Percentiles rank a stretch among this genome's conserved stretches.
phyloP scores from a whole-genome alignment of 2,797 vertebrate species.

The Chaenodraco wilsoni region DNA sequence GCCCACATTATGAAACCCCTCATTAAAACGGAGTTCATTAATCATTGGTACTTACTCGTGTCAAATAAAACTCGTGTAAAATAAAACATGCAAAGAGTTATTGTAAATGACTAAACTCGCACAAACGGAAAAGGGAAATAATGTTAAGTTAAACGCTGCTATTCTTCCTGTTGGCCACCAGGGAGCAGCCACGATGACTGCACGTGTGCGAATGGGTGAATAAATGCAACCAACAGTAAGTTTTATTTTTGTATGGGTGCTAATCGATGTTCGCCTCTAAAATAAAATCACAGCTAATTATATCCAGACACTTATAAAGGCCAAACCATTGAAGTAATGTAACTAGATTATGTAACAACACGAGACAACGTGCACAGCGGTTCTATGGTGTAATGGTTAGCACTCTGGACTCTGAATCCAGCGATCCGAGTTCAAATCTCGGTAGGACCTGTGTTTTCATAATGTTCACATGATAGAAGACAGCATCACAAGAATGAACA shows the following conservation, averaged over 20 bases:
- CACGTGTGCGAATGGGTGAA: not conserved
- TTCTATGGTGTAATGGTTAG: slow-evolving; percentile 70
- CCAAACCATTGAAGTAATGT: too few relatives aligned
- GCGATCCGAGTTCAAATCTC: slow-evolving; percentile 70
- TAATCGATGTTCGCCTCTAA: not conserved
- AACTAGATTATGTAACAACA: too few relatives aligned
- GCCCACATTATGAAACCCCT: not conserved
- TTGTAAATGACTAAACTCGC: not conserved
- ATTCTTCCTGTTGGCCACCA: not conserved
- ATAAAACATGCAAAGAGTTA: not conserved
- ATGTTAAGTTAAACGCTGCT: not conserved
- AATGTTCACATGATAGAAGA: too few relatives aligned
- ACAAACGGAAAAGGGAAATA: not conserved
- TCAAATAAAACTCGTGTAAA: slow-evolving; percentile 2
- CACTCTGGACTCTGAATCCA: slow-evolving; percentile 72
- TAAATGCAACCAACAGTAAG: not conserved
- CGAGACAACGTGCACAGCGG: rapidly evolving
- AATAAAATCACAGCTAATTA: not conserved
- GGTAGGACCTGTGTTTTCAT: slow-evolving; percentile 61
- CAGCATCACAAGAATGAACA: too few relatives aligned
- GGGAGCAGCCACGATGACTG: not conserved
- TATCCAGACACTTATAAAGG: too few relatives aligned
- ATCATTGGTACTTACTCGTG: not conserved
- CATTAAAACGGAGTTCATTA: slow-evolving; percentile 13
- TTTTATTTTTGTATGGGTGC: not conserved